phyloP scores from a whole-genome alignment of 2,797 vertebrate species.

The Sebastes goodei region DNA sequence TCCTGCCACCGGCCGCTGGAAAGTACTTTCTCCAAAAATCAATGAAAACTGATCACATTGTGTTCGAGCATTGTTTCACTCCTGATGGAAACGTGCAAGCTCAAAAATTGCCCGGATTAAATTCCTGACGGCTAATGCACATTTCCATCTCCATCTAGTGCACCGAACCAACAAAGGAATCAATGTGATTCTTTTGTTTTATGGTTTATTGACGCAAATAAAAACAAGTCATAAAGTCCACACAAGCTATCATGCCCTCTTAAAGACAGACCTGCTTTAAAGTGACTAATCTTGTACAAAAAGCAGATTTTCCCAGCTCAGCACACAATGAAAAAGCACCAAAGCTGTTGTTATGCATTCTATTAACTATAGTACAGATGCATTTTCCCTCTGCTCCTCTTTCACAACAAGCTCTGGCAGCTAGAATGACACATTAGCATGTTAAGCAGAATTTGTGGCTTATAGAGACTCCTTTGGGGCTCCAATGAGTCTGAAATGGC shows the following conservation, averaged over 20 bases:
- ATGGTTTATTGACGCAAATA: constrained; percentile 41
- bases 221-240: constrained; percentile 2
- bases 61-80: not conserved
- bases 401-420: constrained; percentile 18
- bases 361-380: not conserved
- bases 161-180: constrained; percentile 7
- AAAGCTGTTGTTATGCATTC: constrained; percentile 33
- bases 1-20: not conserved
- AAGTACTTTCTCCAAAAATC: constrained; percentile 25
- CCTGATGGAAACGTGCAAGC: constrained; percentile 19
- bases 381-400: not conserved
- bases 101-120: constrained; percentile 28
- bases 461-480: constrained; percentile 6
- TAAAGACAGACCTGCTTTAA: constrained; percentile 2
- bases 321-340: constrained; percentile 12
- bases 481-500: constrained; percentile 14
- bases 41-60: constrained; percentile 32
- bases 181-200: constrained; percentile 38
- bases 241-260: not conserved
- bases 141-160: constrained; percentile 19
- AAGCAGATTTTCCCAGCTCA: not conserved
- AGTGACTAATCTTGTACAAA: not conserved
- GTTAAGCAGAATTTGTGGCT: constrained; percentile 22
- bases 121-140: constrained; percentile 10
- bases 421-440: constrained; percentile 30